A percentile compares a stretch with the other conserved stretches of the same genome.
These are phyloP conservation scores for Andricus curvator DNA, from an alignment of 2,888 invertebrate genomes.

Conservation along the genomic window DNA sequence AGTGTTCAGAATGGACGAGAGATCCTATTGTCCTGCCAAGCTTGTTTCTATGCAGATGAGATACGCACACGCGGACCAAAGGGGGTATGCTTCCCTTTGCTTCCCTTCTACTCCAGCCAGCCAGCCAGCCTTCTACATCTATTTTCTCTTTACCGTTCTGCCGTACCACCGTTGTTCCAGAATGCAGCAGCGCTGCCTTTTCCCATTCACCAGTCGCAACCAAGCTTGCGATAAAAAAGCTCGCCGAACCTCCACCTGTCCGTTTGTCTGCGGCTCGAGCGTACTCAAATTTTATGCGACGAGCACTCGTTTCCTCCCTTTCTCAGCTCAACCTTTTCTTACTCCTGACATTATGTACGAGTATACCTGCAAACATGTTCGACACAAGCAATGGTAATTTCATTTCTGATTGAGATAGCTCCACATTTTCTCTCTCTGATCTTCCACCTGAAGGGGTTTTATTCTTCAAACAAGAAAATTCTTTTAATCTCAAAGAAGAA, in stretches of 20 bases:
- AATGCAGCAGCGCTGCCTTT: conserved; percentile 46
- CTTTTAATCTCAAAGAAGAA: too few species aligned
- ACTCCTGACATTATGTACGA: not conserved
- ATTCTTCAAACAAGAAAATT: too few species aligned
- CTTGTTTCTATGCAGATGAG: conserved; percentile 78
- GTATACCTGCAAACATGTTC: not conserved
- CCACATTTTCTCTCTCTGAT: too few species aligned
- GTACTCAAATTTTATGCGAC: conserved; percentile 19
- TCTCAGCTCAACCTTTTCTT: conserved; percentile 40
- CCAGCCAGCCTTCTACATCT: conserved; percentile 28
- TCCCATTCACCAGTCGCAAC: conserved; percentile 53
- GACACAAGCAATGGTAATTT: conserved; percentile 17
- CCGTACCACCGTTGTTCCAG: conserved; percentile 48
- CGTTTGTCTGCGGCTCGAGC: conserved; percentile 45
- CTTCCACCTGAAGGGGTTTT: too few species aligned
- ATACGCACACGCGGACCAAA: conserved; percentile 64
- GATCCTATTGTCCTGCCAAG: conserved; percentile 73
- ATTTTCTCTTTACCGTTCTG: conserved; percentile 46
- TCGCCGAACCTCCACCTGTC: conserved; percentile 50
- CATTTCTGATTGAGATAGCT: conserved; percentile 16
- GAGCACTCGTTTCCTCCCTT: conserved; percentile 40
- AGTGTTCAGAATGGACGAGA: conserved; percentile 73
- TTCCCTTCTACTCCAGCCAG: conserved; percentile 11
- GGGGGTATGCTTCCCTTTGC: conserved; percentile 53
- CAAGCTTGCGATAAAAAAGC: conserved; percentile 53